A percentile compares a stretch with the other conserved stretches of the same genome.
Evolutionary conservation across 2,113 vertebrate species (phyloP).

Genomic region (Oryzias melastigma): DNA sequence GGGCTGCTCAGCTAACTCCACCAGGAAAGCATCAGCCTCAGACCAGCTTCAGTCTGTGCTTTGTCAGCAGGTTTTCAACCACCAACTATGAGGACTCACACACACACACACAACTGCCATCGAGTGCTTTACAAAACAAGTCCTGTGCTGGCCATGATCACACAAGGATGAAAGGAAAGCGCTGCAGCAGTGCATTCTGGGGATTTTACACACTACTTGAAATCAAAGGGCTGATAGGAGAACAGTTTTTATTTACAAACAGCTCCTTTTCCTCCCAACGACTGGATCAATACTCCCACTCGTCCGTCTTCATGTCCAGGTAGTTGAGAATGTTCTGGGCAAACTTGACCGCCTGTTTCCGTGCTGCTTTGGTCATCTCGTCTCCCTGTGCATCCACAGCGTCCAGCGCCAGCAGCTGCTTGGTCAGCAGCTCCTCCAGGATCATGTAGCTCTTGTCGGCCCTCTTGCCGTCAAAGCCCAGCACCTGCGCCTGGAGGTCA

Average conservation of each 20-base stretch:
- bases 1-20: too few species aligned
- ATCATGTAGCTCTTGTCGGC: conserved; percentile 93
- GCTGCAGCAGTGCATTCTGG: conserved; percentile 71
- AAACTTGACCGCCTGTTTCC: conserved; percentile 94
- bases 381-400: conserved; percentile 93
- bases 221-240: conserved; percentile 43
- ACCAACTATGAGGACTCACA: conserved; percentile 3
- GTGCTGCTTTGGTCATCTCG: conserved; percentile 84
- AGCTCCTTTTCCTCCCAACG: conserved; percentile 24
- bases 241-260: conserved; percentile 43
- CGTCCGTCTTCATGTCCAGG: conserved; percentile 96
- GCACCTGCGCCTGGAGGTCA: conserved; percentile 89
- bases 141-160: conserved; percentile 46
- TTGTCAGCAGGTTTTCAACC: conserved; percentile 4
- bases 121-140: conserved; percentile 51
- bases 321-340: conserved; percentile 97
- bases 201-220: conserved; percentile 59
- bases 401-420: conserved; percentile 92
- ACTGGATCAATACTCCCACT: conserved; percentile 87
- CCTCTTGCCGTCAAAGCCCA: conserved; percentile 91
- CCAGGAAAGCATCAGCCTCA: too few species aligned
- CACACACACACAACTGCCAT: conserved; percentile 9
- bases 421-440: conserved; percentile 95
- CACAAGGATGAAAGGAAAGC: conserved; percentile 43
- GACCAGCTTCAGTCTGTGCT: too few species aligned